Conservation (phyloP, 1,140 invertebrate genomes). For the fruit fly (Drosophila melanogaster) region DNA sequence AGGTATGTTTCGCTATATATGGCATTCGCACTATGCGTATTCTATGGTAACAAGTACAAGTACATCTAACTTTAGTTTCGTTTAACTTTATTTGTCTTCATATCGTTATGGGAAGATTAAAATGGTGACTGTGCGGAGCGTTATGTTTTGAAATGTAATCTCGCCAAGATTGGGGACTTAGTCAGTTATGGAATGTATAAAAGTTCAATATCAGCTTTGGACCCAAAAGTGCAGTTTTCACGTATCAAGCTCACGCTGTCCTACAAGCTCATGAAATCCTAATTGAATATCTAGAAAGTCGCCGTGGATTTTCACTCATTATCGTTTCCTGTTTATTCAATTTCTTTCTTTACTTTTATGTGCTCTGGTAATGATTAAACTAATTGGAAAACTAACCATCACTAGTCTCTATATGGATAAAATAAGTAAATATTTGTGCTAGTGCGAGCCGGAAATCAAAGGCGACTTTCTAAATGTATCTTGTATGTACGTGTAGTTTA, state of each 20-base stretch:
- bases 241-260: slow-evolving; percentile 25
- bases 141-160: background rate
- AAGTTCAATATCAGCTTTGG: slow-evolving; percentile 59
- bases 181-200: slow-evolving; percentile 49
- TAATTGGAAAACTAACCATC: background rate
- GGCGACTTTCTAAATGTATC: slow-evolving; percentile 3
- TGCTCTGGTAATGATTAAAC: background rate
- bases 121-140: slow-evolving; percentile 23
- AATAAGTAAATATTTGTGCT: background rate
- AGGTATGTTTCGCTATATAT: slow-evolving; percentile 37
- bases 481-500: background rate
- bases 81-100: slow-evolving; percentile 50
- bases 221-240: slow-evolving; percentile 52
- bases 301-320: background rate
- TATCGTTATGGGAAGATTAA: slow-evolving; percentile 48
- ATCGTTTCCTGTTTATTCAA: too few species aligned
- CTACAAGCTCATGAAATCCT: slow-evolving; percentile 1
- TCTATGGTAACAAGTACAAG: slow-evolving; percentile 38
- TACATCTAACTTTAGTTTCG: slow-evolving; percentile 23
- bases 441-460: background rate
- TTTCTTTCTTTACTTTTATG: too few species aligned
- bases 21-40: slow-evolving; percentile 42
- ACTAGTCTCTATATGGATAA: background rate
- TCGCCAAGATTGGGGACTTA: slow-evolving; percentile 11
- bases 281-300: slow-evolving; percentile 2